Evolutionary conservation across 1,140 invertebrate genomes (phyloP), one percentile per base, ranked within the genome.

Genomic region (Capitella teleta): DNA sequence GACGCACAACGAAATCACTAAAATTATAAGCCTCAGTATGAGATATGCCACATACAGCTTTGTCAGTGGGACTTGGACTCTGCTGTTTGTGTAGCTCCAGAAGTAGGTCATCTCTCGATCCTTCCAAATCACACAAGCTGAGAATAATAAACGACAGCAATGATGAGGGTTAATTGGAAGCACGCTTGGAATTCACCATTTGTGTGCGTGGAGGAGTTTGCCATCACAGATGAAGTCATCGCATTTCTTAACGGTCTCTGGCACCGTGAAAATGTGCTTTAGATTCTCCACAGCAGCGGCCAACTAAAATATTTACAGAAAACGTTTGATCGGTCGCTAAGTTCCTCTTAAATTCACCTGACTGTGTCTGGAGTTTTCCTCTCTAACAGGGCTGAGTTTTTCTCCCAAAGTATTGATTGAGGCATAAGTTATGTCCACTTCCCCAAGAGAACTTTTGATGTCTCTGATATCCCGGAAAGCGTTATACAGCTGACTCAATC

Each of bases 251-350:
- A 98, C 87, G 74, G 87, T 95, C 64, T 95, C 90, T 10, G 90
- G 91, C 0, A 98, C 91, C 38, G 90, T 96, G 60, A 98, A 96
- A 50, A 98, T 94, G 63, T 98, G 91, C 66, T 95, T 97, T 4
- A 98, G 74, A 70, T 98, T 98, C 64, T 98, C 93, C 77, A 93
- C 92, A 1, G 94, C 93, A 10, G 93, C 94, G 0, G 89, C 89
- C 69, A 96, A 94, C 70, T 98, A 86, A 0, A 56, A 16, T 5
- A 28, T 56, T 38, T 49, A 19, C 41, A 46, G 51, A 49, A 44
- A 46, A 48, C 30, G 12, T 43, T 18, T 21, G 10, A 49, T 43
- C 55, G 1, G 14, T 23, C 16, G 14, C 37, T 19, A 32, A 34
- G 16, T 34, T 10, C 16, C 16, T 34, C 32, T 10, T 16, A n/a